Percentiles rank a stretch among this genome's conserved stretches.
Evolutionary conservation across 2,113 vertebrate genomes (phyloP).

Genomic region (Amphiprion percula): DNA sequence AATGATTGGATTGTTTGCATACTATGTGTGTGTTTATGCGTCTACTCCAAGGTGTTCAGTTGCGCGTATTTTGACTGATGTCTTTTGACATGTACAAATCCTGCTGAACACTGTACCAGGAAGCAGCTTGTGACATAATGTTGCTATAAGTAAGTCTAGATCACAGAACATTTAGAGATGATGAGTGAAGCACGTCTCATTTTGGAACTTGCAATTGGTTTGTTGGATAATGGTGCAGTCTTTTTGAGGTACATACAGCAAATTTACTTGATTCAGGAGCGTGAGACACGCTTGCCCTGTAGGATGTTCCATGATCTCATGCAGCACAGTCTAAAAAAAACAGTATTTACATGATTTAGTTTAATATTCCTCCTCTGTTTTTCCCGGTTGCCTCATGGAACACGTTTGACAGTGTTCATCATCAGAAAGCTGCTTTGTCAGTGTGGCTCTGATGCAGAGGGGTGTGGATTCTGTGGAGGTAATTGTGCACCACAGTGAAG

Average conservation of each 20-base stretch:
- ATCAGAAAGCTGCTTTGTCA: slow-evolving; percentile 21
- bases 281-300: slow-evolving; percentile 12
- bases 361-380: slow-evolving; percentile 17
- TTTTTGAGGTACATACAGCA: slow-evolving; percentile 8
- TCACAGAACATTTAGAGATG: slow-evolving; percentile 40
- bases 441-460: not conserved
- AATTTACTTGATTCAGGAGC: slow-evolving; percentile 9
- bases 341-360: not conserved
- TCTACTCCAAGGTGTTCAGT: not conserved
- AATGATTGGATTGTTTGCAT: not conserved
- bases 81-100: slow-evolving; percentile 54
- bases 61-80: slow-evolving; percentile 45
- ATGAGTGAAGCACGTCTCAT: slow-evolving; percentile 23
- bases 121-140: slow-evolving; percentile 63
- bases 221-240: slow-evolving; percentile 28
- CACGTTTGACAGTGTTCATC: slow-evolving; percentile 22
- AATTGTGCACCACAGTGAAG: slow-evolving; percentile 12
- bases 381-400: slow-evolving; percentile 30
- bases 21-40: slow-evolving; percentile 30
- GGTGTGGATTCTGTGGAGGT: slow-evolving; percentile 4
- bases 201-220: slow-evolving; percentile 30
- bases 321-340: not conserved
- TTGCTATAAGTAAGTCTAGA: slow-evolving; percentile 49
- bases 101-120: slow-evolving; percentile 47
- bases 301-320: slow-evolving; percentile 10